Base-by-base conservation (phyloP, 1,140 invertebrate genomes). In the Eufriesea mexicana region DNA sequence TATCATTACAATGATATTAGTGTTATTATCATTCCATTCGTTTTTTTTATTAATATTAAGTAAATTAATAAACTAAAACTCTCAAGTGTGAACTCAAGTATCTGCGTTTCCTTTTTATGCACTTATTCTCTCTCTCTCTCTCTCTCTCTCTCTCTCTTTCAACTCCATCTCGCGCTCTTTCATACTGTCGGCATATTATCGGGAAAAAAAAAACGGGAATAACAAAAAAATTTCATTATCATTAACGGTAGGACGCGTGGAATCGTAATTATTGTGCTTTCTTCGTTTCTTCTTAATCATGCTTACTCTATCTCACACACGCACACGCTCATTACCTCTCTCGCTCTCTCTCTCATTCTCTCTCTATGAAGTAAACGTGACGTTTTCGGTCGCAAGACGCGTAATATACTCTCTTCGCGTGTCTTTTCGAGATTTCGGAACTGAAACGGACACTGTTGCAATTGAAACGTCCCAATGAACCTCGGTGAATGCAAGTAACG, bases 1-100 rank as follows among this genome's bases (percentile, higher is more conserved):
- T 91, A 93, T 90, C 92, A 92, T 93, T 93, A 94, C 92, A 94
- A 91, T 93, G 86, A 92, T 93, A 94, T 94, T 93, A 94, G 91
- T 93, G 85, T 91, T 93, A 90, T 91, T 90, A 91, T 93, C 89
- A 83, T 92, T 91, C 86, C 90, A 91, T 91, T 92, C 87, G 78
- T 91, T 92, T 90, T 35, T 75, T 61, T 51, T 79, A 91, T 90
- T 89, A 91, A 91, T 91, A 93, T 93, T 92, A 93, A 91, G 92
- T 93, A 92, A 94, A 92, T 93, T 92, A 93, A 92, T 91, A 89
- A 89, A 91, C 90, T 92, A 92, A 92, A 89, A 87, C 59, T 90
- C 82, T 86, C 84, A 76, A 64, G 47, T 76, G 83, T 88, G 78
- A 85, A 84, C 76, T 89, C 80, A 90, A 87, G 76, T 82, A 81